phyloP scores from a whole-genome alignment of 2,888 invertebrate genomes.

The Galerucella nymphaeae region DNA sequence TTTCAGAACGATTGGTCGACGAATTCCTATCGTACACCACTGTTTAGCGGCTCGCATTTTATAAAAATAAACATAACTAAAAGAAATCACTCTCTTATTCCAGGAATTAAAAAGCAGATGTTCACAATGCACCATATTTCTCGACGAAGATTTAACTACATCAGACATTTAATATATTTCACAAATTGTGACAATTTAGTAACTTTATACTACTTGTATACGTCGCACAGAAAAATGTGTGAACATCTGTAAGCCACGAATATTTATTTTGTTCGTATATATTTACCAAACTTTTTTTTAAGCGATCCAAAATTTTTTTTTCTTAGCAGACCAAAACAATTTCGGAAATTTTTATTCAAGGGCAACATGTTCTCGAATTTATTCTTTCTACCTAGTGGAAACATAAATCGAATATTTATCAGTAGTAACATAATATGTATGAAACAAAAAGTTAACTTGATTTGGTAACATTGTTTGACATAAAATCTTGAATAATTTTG shows the following conservation, averaged over 20 bases:
- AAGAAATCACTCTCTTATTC: constrained; percentile 26
- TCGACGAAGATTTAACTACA: constrained; percentile 11
- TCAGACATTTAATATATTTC: constrained; percentile 8
- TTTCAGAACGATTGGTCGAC: background rate
- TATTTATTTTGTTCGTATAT: too few species aligned
- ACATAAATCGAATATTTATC: too few species aligned
- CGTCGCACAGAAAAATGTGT: background rate
- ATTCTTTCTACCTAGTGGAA: too few species aligned
- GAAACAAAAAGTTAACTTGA: too few species aligned
- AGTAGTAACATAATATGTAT: too few species aligned
- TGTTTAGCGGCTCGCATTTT: background rate
- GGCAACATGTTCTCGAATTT: too few species aligned
- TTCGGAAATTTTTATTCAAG: too few species aligned
- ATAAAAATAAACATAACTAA: constrained; percentile 17
- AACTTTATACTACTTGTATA: background rate
- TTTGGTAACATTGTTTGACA: too few species aligned
- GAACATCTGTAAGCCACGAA: background rate
- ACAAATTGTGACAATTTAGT: constrained; percentile 15
- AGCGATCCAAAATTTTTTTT: too few species aligned
- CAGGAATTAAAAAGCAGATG: constrained; percentile 23
- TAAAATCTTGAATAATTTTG: too few species aligned
- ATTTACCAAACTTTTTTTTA: too few species aligned
- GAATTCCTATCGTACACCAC: background rate
- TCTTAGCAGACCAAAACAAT: too few species aligned
- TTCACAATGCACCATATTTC: constrained; percentile 14